Conservation (phyloP, 2,888 invertebrate species). For the Helobdella robusta region DNA sequence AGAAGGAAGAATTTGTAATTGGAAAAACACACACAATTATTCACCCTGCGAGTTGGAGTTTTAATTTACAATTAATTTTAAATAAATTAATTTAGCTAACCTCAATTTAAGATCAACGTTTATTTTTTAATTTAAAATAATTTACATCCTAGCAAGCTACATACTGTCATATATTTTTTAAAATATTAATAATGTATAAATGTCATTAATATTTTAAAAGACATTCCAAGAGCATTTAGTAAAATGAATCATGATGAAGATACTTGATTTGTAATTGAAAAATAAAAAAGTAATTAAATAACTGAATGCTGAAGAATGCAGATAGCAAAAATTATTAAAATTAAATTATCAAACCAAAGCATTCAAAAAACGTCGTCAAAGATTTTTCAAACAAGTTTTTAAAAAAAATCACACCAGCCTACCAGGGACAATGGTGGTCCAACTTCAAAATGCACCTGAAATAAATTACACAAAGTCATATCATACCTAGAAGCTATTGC, state of each 20-base stretch:
- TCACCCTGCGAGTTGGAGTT: too few species aligned
- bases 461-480: conserved; percentile 29
- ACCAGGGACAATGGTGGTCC: conserved; percentile 99
- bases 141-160: too few species aligned
- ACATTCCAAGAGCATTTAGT: too few species aligned
- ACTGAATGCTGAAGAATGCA: too few species aligned
- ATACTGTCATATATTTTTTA: too few species aligned
- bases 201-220: too few species aligned
- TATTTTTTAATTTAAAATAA: neutral
- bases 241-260: too few species aligned
- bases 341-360: neutral
- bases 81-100: neutral
- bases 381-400: neutral
- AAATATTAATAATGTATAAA: too few species aligned
- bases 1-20: conserved; percentile 98
- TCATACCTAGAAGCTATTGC: too few species aligned
- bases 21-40: conserved; percentile 93
- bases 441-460: conserved; percentile 78
- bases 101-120: neutral
- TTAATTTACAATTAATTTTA: too few species aligned
- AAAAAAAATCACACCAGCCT: conserved; percentile 30
- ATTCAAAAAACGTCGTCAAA: neutral
- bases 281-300: neutral
- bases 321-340: too few species aligned
- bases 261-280: too few species aligned